These are phyloP conservation scores for Phylloscopus trochiloides DNA, from an alignment of 2,113 vertebrate species.

Conservation along the genomic window DNA sequence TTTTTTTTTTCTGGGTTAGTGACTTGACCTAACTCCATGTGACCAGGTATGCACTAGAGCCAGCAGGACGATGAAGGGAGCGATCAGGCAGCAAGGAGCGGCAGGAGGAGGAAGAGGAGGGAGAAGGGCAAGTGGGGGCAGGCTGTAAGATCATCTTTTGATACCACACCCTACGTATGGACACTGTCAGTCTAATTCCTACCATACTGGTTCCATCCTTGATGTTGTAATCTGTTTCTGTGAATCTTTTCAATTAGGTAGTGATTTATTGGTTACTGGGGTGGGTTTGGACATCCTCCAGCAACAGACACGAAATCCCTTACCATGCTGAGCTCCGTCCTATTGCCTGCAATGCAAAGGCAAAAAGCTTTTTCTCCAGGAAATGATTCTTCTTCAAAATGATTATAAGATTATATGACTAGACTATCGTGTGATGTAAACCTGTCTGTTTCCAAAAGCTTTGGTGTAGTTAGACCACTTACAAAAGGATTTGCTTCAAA, in stretches of 20 bases:
- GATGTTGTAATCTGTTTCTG: conserved; percentile 48
- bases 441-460: not conserved
- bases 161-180: conserved; percentile 36
- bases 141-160: conserved; percentile 29
- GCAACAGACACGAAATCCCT: not conserved
- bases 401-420: conserved; percentile 24
- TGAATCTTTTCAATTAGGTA: conserved; percentile 21
- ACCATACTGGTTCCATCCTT: conserved; percentile 9
- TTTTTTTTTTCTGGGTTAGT: not conserved
- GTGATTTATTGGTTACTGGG: conserved; percentile 33
- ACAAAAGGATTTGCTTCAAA: not conserved
- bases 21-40: not conserved
- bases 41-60: not conserved
- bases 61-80: accelerated
- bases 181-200: conserved; percentile 47
- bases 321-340: not conserved
- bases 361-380: conserved; percentile 2
- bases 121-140: conserved; percentile 54
- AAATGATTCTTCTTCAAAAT: conserved; percentile 30
- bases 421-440: conserved; percentile 16
- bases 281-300: conserved; percentile 42
- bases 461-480: not conserved
- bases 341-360: not conserved
- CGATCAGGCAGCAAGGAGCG: not conserved
- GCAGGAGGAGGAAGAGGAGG: conserved; percentile 20